phyloP scores from a whole-genome alignment of 2,113 vertebrate genomes.

The Phrynosoma blainvillii region DNA sequence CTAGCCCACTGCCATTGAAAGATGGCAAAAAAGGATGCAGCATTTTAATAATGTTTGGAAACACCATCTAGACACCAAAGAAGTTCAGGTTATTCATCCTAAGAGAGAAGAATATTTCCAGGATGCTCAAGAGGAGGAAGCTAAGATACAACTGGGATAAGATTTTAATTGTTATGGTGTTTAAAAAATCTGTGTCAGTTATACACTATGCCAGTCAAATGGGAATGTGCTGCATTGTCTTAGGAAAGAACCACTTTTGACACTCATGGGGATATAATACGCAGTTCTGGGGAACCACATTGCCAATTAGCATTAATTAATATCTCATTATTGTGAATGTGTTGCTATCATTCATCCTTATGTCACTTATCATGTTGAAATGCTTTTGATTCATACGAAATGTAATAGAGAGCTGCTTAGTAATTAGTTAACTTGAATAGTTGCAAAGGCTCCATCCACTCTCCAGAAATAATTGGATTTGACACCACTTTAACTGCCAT shows the following conservation, averaged over 20 bases:
- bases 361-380: constrained; percentile 36
- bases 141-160: constrained; percentile 30
- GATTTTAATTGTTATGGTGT: constrained; percentile 36
- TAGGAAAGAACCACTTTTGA: constrained; percentile 39
- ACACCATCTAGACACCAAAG: constrained; percentile 55
- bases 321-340: constrained; percentile 47
- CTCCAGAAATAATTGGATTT: too few relatives aligned
- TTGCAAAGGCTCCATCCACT: background rate
- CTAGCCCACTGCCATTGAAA: too few relatives aligned
- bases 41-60: constrained; percentile 62
- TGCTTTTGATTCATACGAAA: constrained; percentile 39
- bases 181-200: constrained; percentile 37
- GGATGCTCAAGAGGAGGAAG: constrained; percentile 46
- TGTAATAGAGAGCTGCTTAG: constrained; percentile 18
- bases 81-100: constrained; percentile 48
- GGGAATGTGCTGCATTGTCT: constrained; percentile 43
- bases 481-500: too few relatives aligned
- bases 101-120: constrained; percentile 47
- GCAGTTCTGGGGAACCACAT: constrained; percentile 24
- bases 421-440: constrained; percentile 27
- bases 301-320: constrained; percentile 57
- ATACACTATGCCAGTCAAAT: constrained; percentile 18
- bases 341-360: constrained; percentile 44
- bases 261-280: constrained; percentile 40
- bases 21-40: background rate